A percentile compares a stretch with the other conserved stretches of the same genome.
Evolutionary conservation across 2,888 invertebrate species (phyloP).

Genomic region (Drosophila prolongata): DNA sequence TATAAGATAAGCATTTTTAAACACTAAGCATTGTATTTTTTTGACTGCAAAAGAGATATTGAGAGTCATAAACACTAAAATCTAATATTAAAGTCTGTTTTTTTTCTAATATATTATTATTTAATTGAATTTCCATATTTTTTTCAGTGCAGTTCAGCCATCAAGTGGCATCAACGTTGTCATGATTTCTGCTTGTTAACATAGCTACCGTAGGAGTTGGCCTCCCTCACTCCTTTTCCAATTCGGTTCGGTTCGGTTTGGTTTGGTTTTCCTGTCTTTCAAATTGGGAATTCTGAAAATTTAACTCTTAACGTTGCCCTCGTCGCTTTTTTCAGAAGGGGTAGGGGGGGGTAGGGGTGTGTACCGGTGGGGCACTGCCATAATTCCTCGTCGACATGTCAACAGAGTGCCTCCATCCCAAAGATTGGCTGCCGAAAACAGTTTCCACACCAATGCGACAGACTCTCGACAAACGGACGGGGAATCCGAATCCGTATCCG

Average conservation of each 20-base stretch:
- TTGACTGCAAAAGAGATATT: too few relatives aligned
- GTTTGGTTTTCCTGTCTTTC: slow-evolving; percentile 64
- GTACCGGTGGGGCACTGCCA: slow-evolving; percentile 51
- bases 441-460: slow-evolving; percentile 42
- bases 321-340: slow-evolving; percentile 43
- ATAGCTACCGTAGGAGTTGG: slow-evolving; percentile 65
- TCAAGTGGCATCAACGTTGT: slow-evolving; percentile 78
- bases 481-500: slow-evolving; percentile 7
- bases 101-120: neutral
- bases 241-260: slow-evolving; percentile 35
- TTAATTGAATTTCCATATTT: neutral
- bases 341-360: neutral
- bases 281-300: slow-evolving; percentile 76
- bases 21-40: too few relatives aligned
- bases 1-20: too few relatives aligned
- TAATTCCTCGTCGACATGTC: slow-evolving; percentile 77
- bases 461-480: slow-evolving; percentile 24
- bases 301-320: slow-evolving; percentile 73
- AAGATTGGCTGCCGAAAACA: slow-evolving; percentile 40
- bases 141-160: slow-evolving; percentile 41
- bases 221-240: slow-evolving; percentile 21
- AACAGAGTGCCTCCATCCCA: slow-evolving; percentile 54
- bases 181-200: slow-evolving; percentile 80
- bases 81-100: too few relatives aligned
- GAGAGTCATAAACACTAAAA: too few relatives aligned